A percentile compares a stretch with the other conserved stretches of the same genome.
phyloP scores from a whole-genome alignment of 1,140 invertebrate species.

The Drosophila malerkotliana region DNA sequence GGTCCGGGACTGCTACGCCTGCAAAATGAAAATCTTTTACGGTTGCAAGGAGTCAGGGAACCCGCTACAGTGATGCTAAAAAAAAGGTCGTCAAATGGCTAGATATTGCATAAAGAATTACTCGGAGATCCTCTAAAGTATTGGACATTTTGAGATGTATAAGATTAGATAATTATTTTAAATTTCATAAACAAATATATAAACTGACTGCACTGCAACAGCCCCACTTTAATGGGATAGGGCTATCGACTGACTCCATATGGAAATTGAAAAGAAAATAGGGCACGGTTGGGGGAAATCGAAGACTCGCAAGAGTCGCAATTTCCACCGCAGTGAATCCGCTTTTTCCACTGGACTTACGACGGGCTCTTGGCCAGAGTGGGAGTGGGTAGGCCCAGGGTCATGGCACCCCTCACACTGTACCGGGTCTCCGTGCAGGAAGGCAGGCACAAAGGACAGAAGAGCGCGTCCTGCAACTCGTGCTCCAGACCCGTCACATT shows the following conservation, averaged over 20 bases:
- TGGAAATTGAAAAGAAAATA: conserved; percentile 37
- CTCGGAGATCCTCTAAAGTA: not conserved
- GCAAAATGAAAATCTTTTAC: conserved; percentile 69
- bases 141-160: not conserved
- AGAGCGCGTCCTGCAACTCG: conserved; percentile 80
- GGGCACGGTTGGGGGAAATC: conserved; percentile 10
- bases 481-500: conserved; percentile 72
- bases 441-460: conserved; percentile 75
- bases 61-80: conserved; percentile 13
- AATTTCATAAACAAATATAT: too few species aligned
- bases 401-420: conserved; percentile 61
- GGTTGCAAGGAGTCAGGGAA: conserved; percentile 27
- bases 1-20: conserved; percentile 45
- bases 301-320: conserved; percentile 19
- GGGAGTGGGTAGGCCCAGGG: conserved; percentile 40
- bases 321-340: conserved; percentile 38
- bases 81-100: not conserved
- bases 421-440: conserved; percentile 70
- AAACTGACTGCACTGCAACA: conserved; percentile 8
- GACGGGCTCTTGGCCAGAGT: conserved; percentile 21
- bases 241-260: conserved; percentile 13
- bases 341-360: conserved; percentile 48
- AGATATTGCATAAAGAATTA: not conserved
- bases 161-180: too few species aligned
- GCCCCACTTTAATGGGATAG: not conserved